These are phyloP conservation scores for Notamacropus eugenii DNA, from an alignment of 2,797 vertebrate genomes.

Conservation along the genomic window DNA sequence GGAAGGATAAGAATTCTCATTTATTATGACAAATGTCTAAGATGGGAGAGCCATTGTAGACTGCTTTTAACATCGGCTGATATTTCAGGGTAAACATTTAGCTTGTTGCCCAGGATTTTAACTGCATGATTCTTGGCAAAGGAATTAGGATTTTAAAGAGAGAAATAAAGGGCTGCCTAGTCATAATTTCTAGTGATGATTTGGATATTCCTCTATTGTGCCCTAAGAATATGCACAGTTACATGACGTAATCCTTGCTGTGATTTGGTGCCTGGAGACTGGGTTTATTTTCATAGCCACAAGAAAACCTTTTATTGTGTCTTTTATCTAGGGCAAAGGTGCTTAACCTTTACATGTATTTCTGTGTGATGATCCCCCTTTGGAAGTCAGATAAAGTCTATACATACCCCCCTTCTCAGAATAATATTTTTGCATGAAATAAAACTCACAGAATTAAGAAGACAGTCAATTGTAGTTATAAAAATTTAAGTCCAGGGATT, in stretches of 20 bases:
- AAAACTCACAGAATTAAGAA: not conserved
- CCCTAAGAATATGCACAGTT: slow-evolving; percentile 15
- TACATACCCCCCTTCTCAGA: not conserved
- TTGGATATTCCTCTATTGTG: slow-evolving; percentile 45
- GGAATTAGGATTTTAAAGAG: slow-evolving; percentile 19
- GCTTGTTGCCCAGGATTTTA: slow-evolving; percentile 12
- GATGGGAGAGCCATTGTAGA: not conserved
- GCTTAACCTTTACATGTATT: slow-evolving; percentile 3
- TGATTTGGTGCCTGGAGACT: slow-evolving; percentile 21
- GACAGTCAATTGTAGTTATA: not conserved
- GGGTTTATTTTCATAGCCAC: slow-evolving; percentile 32
- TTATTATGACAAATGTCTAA: slow-evolving; percentile 28
- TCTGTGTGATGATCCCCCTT: slow-evolving; percentile 29
- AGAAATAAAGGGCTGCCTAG: not conserved
- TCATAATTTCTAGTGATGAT: slow-evolving; percentile 20
- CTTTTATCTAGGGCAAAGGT: not conserved
- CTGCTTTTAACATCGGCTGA: not conserved
- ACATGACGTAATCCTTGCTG: slow-evolving; percentile 5
- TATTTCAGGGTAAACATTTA: slow-evolving; percentile 9
- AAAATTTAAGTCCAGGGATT: not conserved
- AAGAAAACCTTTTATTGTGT: slow-evolving; percentile 41
- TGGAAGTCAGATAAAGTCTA: not conserved
- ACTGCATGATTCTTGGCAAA: slow-evolving; percentile 13
- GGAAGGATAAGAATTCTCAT: not conserved
- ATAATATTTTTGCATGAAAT: not conserved